Evolutionary conservation across 2,113 vertebrate genomes (phyloP).

Genomic region (Perca fluviatilis): DNA sequence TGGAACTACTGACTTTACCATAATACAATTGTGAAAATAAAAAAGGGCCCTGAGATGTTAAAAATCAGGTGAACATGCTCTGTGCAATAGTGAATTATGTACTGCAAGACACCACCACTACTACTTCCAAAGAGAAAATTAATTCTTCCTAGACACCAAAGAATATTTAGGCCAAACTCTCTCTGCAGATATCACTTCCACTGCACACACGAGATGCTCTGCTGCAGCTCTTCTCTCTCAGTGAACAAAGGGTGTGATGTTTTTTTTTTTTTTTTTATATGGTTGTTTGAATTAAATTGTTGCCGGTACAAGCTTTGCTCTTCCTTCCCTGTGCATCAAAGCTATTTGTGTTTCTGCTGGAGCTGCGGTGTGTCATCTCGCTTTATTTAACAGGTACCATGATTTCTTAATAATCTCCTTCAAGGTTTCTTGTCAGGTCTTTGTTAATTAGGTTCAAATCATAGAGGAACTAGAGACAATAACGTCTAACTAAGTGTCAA

Average conservation of each 20-base stretch:
- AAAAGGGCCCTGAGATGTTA: neutral
- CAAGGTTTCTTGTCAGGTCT: neutral
- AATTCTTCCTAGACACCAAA: conserved; percentile 10
- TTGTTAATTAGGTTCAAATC: neutral
- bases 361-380: neutral
- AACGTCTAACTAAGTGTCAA: too few relatives aligned
- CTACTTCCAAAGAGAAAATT: neutral
- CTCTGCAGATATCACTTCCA: neutral
- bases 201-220: neutral
- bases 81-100: neutral
- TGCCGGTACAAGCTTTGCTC: conserved; percentile 18
- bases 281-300: conserved; percentile 9
- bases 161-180: conserved; percentile 10
- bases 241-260: neutral
- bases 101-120: neutral
- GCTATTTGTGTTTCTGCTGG: neutral
- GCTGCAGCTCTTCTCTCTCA: conserved; percentile 7
- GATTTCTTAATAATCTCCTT: neutral
- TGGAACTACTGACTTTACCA: neutral
- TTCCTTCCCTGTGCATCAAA: conserved; percentile 9
- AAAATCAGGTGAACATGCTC: neutral
- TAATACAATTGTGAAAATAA: neutral
- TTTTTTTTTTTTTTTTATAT: neutral
- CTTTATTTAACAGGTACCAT: neutral
- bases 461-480: neutral